These are phyloP conservation scores for Ochropleura plecta DNA, from an alignment of 2,888 invertebrate genomes.

Conservation along the genomic window DNA sequence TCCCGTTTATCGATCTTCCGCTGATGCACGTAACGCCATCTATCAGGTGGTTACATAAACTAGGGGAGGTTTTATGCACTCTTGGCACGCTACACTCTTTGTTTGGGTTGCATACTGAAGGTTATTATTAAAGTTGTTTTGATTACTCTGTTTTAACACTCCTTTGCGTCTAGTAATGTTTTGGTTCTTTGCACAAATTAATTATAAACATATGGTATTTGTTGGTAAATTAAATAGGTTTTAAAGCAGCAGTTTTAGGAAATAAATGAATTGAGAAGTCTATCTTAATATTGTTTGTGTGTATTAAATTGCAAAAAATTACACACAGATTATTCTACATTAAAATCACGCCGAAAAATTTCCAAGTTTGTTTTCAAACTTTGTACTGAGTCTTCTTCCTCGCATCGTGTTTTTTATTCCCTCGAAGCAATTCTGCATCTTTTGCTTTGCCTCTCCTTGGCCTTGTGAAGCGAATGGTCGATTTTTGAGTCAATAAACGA, in stretches of 20 bases:
- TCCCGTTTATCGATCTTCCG: constrained; percentile 58
- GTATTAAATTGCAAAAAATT: neutral
- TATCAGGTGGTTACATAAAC: constrained; percentile 62
- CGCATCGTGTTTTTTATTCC: neutral
- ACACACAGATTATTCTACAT: too few relatives aligned
- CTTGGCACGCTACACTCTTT: constrained; percentile 58
- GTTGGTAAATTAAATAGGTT: neutral
- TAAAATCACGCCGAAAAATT: neutral
- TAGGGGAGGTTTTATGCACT: constrained; percentile 51
- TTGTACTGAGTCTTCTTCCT: neutral
- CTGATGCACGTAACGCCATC: constrained; percentile 71
- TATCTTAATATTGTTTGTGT: neutral
- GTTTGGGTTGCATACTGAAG: constrained; percentile 39
- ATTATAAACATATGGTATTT: neutral
- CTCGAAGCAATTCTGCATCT: neutral
- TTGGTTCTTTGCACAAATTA: constrained; percentile 28
- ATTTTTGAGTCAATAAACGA: neutral
- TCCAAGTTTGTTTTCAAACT: neutral
- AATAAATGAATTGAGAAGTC: neutral
- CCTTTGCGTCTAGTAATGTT: constrained; percentile 20
- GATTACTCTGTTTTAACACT: constrained; percentile 40
- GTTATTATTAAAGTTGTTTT: constrained; percentile 52
- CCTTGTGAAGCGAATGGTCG: neutral
- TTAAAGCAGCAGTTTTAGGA: neutral
- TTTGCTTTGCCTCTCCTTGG: neutral